These are phyloP conservation scores for Melieria picta DNA, from an alignment of 2,888 invertebrate genomes.

Conservation along the genomic window DNA sequence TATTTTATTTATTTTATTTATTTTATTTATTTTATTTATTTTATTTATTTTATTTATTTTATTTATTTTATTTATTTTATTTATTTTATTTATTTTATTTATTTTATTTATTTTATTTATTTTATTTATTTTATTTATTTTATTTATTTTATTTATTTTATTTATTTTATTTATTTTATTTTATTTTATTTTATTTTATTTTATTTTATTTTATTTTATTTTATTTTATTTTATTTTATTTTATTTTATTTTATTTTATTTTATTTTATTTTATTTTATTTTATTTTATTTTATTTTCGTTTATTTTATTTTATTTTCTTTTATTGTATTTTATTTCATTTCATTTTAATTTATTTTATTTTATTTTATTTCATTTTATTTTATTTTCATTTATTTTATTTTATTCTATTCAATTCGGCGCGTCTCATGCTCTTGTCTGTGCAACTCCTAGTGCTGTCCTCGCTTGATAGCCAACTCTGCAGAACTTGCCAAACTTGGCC, in stretches of 20 bases:
- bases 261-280: too few relatives aligned
- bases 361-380: neutral
- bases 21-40: neutral
- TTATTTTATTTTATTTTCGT: neutral
- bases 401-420: too few relatives aligned
- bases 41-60: neutral
- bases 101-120: neutral
- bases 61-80: neutral
- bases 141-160: neutral
- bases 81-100: neutral
- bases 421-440: too few relatives aligned
- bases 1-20: neutral
- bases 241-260: too few relatives aligned
- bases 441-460: neutral
- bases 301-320: neutral
- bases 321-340: too few relatives aligned
- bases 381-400: too few relatives aligned
- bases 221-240: neutral
- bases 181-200: too few relatives aligned
- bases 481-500: slow-evolving; percentile 1
- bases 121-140: neutral
- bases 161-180: neutral
- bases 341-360: too few relatives aligned
- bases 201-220: neutral
- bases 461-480: neutral